These are phyloP conservation scores for Erythrocercus mccallii DNA, from an alignment of 2,113 vertebrate species.

Conservation along the genomic window DNA sequence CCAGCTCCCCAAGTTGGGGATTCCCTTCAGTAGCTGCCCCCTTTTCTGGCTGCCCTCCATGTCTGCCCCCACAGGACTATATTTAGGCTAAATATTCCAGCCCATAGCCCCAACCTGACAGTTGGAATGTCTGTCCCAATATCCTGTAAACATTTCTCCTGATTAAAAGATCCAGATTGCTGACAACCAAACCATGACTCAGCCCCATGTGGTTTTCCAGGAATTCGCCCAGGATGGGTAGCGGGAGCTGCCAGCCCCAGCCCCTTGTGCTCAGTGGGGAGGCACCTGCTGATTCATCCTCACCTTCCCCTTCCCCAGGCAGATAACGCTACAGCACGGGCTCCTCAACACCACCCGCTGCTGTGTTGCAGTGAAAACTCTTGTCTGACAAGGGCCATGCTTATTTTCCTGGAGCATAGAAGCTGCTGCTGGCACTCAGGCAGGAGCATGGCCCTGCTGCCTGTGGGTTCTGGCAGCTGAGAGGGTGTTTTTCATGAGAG, in stretches of 20 bases:
- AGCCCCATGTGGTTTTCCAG: background rate
- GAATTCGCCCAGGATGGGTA: background rate
- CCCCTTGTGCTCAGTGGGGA: fast-evolving
- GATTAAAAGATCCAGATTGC: background rate
- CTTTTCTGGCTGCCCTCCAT: background rate
- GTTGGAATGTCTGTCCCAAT: background rate
- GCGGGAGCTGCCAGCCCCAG: background rate
- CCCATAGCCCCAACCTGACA: background rate
- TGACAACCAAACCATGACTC: background rate
- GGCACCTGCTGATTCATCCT: conserved; percentile 36
- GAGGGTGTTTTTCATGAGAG: background rate
- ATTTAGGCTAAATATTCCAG: conserved; percentile 5
- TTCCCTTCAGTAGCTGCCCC: background rate
- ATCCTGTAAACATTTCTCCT: background rate
- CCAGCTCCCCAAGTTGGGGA: background rate
- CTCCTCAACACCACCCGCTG: background rate
- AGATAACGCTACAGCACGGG: background rate
- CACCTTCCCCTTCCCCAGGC: background rate
- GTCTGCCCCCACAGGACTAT: background rate
- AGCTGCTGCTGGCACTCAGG: background rate
- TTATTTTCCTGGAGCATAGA: background rate
- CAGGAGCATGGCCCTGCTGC: background rate
- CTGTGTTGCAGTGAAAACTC: background rate
- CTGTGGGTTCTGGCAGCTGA: background rate
- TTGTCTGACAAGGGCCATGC: background rate